These are phyloP conservation scores for Polietes domitor DNA, from an alignment of 2,888 invertebrate genomes.

Conservation along the genomic window DNA sequence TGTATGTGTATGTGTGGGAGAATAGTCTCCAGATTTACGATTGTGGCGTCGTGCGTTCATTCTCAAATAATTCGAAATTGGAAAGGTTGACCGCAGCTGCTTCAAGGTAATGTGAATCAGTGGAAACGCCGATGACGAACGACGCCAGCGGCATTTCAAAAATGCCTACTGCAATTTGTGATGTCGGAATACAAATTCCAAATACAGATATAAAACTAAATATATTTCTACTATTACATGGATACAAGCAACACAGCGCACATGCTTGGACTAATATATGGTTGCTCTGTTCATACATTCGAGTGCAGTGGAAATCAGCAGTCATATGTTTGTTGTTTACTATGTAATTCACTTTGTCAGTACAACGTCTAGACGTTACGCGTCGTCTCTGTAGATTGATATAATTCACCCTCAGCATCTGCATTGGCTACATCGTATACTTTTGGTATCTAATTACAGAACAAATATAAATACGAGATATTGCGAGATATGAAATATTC, in stretches of 20 bases:
- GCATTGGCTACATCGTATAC: neutral
- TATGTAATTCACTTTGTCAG: conserved; percentile 37
- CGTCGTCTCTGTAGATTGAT: conserved; percentile 14
- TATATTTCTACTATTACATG: neutral
- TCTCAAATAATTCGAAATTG: conserved; percentile 29
- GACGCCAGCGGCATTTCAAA: conserved; percentile 49
- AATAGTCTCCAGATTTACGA: too few relatives aligned
- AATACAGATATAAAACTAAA: neutral
- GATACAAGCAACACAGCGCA: too few relatives aligned
- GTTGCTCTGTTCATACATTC: too few relatives aligned
- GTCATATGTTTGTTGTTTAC: conserved; percentile 31
- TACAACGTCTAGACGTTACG: neutral
- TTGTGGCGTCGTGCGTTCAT: too few relatives aligned
- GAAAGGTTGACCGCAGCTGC: conserved; percentile 55
- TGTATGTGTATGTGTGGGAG: too few relatives aligned
- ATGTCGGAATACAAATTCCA: conserved; percentile 68
- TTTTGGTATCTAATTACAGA: neutral
- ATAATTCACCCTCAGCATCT: neutral
- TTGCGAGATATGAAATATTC: neutral
- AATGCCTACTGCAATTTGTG: conserved; percentile 72
- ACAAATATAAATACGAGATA: neutral
- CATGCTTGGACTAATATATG: too few relatives aligned
- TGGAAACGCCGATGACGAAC: conserved; percentile 26
- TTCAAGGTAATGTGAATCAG: conserved; percentile 13
- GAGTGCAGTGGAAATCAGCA: neutral